Evolutionary conservation across 2,797 vertebrate genomes (phyloP).

Genomic region (Setipinna tenuifilis): DNA sequence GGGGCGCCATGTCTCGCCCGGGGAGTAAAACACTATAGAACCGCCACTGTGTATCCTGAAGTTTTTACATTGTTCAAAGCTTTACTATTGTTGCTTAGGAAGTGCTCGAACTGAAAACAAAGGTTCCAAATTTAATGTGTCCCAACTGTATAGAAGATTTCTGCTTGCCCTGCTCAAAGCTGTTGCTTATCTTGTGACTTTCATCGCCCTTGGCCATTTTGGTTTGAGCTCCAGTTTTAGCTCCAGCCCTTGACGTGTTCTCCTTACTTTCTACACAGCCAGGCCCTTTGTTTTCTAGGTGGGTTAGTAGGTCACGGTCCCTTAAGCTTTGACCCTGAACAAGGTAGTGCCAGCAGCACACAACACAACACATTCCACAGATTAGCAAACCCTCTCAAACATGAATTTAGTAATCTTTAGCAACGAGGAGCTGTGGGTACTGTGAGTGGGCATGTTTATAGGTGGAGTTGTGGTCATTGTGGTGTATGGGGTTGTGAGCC

Average conservation of each 20-base stretch:
- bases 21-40: too few species aligned
- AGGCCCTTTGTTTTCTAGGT: not conserved
- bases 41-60: too few species aligned
- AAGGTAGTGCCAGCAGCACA: not conserved
- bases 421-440: not conserved
- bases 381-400: not conserved
- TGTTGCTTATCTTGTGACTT: conserved; percentile 10
- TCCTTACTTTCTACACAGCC: not conserved
- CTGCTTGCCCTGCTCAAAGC: not conserved
- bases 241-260: not conserved
- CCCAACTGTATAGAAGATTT: not conserved
- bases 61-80: not conserved
- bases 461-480: not conserved
- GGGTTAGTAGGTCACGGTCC: conserved; percentile 4
- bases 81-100: not conserved
- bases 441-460: not conserved
- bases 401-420: not conserved
- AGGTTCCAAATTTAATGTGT: not conserved
- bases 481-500: not conserved
- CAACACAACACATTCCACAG: conserved; percentile 15
- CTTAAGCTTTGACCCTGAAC: not conserved
- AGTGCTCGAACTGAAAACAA: not conserved
- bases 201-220: not conserved
- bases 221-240: not conserved
- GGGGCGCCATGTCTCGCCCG: too few species aligned